phyloP scores from a whole-genome alignment of 1,140 invertebrate species.

The Drosophila lowei region DNA sequence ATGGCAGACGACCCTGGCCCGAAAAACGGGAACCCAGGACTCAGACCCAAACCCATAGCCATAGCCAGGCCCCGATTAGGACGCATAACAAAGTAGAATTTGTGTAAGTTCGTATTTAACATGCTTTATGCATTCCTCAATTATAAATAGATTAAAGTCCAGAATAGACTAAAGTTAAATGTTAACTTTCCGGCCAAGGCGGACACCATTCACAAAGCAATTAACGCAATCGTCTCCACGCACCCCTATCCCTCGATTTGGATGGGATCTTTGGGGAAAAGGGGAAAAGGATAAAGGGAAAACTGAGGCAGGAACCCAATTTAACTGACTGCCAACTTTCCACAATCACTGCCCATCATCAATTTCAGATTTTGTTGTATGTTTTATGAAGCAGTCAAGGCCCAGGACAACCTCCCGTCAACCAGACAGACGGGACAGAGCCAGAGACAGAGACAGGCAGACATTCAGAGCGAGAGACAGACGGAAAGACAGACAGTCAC shows the following conservation, averaged over 20 bases:
- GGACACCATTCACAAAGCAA: conserved; percentile 81
- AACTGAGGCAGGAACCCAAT: conserved; percentile 65
- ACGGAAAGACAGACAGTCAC: neutral
- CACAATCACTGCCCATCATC: conserved; percentile 81
- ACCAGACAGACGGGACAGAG: conserved; percentile 12
- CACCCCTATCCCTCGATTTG: neutral
- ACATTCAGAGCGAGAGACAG: conserved; percentile 6
- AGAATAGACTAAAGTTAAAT: conserved; percentile 81
- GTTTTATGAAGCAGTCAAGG: conserved; percentile 73
- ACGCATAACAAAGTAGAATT: conserved; percentile 80
- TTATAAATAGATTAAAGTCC: conserved; percentile 81
- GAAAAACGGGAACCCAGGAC: conserved; percentile 26
- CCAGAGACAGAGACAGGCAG: conserved; percentile 30
- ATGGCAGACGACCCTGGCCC: conserved; percentile 49
- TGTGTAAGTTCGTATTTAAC: conserved; percentile 81
- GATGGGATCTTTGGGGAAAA: conserved; percentile 16
- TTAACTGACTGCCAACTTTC: conserved; percentile 80
- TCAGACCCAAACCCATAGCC: conserved; percentile 18
- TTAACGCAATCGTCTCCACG: conserved; percentile 58
- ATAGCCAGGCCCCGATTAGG: conserved; percentile 60
- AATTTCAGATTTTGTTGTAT: conserved; percentile 82
- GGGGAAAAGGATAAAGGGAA: conserved; percentile 23
- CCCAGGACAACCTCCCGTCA: conserved; percentile 55
- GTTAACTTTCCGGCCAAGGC: conserved; percentile 78
- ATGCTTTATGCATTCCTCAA: conserved; percentile 81